Conservation (phyloP, 37 sponge, comb jelly and placozoan species). For the Bolinopsis microptera region DNA sequence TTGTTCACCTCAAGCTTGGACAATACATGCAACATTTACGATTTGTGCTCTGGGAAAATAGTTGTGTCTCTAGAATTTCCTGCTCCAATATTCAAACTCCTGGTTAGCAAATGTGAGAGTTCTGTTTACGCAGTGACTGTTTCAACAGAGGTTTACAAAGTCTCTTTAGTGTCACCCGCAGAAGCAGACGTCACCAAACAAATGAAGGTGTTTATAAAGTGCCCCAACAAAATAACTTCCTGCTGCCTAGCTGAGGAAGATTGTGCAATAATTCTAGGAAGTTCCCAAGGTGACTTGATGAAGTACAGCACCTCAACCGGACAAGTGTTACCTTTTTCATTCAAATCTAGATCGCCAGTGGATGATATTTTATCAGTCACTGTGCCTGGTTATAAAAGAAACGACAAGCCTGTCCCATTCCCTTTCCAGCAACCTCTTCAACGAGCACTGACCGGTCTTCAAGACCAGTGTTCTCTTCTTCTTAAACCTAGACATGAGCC, state of each 20-base stretch:
- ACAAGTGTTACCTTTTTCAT: not conserved
- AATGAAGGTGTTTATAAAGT: constrained; percentile 36
- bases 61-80: constrained; percentile 21
- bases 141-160: constrained; percentile 26
- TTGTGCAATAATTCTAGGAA: not conserved
- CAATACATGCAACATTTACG: constrained; percentile 83
- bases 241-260: constrained; percentile 5
- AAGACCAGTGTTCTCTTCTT: not conserved
- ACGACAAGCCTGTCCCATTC: constrained; percentile 27
- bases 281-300: not conserved
- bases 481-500: not conserved
- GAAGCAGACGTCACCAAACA: not conserved
- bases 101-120: constrained; percentile 28
- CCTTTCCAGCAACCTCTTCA: constrained; percentile 34
- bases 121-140: not conserved
- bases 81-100: constrained; percentile 13
- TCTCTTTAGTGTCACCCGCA: not conserved
- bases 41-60: not conserved
- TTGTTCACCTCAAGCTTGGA: constrained; percentile 82
- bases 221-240: constrained; percentile 26
- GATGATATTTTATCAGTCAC: not conserved
- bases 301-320: constrained; percentile 21
- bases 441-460: not conserved
- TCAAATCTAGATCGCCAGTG: not conserved
- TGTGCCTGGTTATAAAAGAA: not conserved